phyloP scores from a whole-genome alignment of 2,113 vertebrate genomes.

The Seriola dumerili region DNA sequence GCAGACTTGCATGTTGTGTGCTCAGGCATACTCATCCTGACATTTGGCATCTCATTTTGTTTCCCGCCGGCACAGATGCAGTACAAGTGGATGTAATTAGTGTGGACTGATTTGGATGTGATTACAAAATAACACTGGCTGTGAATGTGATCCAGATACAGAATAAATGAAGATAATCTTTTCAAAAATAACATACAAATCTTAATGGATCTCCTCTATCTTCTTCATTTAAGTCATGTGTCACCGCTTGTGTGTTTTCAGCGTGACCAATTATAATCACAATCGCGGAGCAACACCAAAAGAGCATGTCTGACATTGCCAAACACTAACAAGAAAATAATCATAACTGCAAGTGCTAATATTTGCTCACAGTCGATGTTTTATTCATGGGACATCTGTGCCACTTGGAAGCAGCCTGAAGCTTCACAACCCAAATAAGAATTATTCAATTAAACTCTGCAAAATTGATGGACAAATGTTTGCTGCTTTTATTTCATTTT shows the following conservation, averaged over 20 bases:
- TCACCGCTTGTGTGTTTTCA: conserved; percentile 49
- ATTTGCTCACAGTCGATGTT: conserved; percentile 70
- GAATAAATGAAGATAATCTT: conserved; percentile 44
- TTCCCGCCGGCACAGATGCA: conserved; percentile 33
- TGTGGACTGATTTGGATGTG: conserved; percentile 36
- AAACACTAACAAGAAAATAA: conserved; percentile 70
- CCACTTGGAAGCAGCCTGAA: conserved; percentile 66
- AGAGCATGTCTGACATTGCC: conserved; percentile 53
- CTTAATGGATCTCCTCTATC: conserved; percentile 51
- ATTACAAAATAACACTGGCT: conserved; percentile 42
- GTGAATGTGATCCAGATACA: conserved; percentile 35
- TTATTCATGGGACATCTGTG: conserved; percentile 81
- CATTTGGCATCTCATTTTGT: conserved; percentile 18
- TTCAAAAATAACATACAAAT: conserved; percentile 50
- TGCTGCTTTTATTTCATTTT: conserved; percentile 50
- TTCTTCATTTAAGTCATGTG: conserved; percentile 31
- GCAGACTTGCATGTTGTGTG: neutral
- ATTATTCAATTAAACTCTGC: conserved; percentile 70
- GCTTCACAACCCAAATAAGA: conserved; percentile 63
- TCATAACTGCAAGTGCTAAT: conserved; percentile 66
- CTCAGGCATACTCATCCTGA: conserved; percentile 10
- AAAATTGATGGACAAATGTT: conserved; percentile 69
- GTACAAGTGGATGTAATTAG: conserved; percentile 39
- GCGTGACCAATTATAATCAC: conserved; percentile 64
- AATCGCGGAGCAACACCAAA: conserved; percentile 52